Conservation (phyloP, 2,888 invertebrate species). For the Tipula helvola region DNA sequence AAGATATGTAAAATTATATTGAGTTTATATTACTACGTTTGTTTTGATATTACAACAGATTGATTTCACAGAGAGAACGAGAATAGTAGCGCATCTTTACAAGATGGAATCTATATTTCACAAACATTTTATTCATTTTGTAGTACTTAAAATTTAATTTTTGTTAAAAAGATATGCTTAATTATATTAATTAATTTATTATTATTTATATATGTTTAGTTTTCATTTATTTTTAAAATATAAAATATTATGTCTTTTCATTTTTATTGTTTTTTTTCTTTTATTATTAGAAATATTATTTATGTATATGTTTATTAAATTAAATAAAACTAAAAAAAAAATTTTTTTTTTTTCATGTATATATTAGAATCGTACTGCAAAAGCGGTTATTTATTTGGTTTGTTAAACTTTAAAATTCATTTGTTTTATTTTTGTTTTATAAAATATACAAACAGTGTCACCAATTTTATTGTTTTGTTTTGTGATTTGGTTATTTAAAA, state of each 20-base stretch:
- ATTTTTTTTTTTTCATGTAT: neutral
- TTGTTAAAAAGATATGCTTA: neutral
- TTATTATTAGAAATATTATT: neutral
- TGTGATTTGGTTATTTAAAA: neutral
- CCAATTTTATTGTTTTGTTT: neutral
- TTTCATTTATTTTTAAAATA: neutral
- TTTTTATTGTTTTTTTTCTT: neutral
- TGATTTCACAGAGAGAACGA: neutral
- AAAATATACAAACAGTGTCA: neutral
- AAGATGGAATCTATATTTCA: neutral
- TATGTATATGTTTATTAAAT: neutral
- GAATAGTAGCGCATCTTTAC: neutral
- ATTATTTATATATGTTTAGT: neutral
- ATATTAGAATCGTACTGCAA: neutral
- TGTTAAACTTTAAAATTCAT: neutral
- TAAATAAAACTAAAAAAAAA: neutral
- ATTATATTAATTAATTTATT: neutral
- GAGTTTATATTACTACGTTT: neutral
- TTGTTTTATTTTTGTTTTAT: neutral
- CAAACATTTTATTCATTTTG: neutral
- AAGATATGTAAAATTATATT: neutral
- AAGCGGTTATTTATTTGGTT: neutral
- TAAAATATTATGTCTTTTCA: neutral
- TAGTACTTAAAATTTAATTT: neutral
- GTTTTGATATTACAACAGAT: neutral